Conservation (phyloP, 92 coral and sea anemone species). For the Parazoanthus swiftii region DNA sequence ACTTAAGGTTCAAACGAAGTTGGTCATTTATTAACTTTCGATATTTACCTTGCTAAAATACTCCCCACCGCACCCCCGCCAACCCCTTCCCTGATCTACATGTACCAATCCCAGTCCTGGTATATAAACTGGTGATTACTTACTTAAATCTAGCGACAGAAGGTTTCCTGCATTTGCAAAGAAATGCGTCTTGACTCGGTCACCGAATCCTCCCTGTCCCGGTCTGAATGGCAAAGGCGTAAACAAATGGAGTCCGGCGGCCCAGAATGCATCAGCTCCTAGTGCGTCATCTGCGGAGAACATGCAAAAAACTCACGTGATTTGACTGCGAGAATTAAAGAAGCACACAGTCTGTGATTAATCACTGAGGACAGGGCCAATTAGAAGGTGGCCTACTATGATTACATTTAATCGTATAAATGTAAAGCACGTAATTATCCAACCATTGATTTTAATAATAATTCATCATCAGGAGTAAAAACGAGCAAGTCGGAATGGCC, state of each 20-base stretch:
- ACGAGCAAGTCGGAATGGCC: too few species aligned
- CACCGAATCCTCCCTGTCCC: constrained; percentile 83
- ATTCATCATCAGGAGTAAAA: too few species aligned
- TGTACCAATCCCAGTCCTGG: neutral
- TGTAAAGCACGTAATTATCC: too few species aligned
- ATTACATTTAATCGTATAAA: too few species aligned
- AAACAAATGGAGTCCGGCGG: constrained; percentile 84
- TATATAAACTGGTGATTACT: neutral
- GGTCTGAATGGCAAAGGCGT: constrained; percentile 98
- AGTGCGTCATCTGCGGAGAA: constrained; percentile 73
- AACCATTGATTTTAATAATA: too few species aligned
- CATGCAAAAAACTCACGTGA: neutral
- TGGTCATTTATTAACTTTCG: too few species aligned
- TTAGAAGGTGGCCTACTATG: too few species aligned
- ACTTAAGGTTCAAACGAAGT: too few species aligned
- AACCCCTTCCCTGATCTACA: neutral
- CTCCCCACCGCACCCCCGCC: neutral
- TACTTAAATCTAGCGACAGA: constrained; percentile 54
- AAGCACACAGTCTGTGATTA: neutral
- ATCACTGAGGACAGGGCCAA: neutral
- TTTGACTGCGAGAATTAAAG: neutral
- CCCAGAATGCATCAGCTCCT: constrained; percentile 94
- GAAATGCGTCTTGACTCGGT: constrained; percentile 83
- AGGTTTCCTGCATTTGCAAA: constrained; percentile 90
- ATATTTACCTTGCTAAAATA: too few species aligned